phyloP scores from a whole-genome alignment of 2,113 vertebrate species.

The Vidua macroura region DNA sequence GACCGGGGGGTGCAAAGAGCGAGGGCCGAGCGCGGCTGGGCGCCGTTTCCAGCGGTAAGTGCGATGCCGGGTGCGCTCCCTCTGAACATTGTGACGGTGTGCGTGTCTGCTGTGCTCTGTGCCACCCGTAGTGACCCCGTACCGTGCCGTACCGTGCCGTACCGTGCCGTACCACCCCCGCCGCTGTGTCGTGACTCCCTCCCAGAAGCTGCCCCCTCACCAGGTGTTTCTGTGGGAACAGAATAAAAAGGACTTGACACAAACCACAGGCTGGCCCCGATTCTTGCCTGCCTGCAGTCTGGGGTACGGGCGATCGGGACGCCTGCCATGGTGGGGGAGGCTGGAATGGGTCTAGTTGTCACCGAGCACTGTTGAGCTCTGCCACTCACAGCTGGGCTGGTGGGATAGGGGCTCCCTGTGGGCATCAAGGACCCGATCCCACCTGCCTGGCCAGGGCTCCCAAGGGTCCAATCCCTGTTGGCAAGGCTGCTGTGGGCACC shows the following conservation, averaged over 20 bases:
- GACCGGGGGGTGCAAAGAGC: conserved; percentile 61
- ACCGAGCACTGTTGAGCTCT: not conserved
- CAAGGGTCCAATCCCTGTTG: not conserved
- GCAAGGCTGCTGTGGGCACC: not conserved
- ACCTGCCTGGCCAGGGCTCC: not conserved
- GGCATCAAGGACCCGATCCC: no score
- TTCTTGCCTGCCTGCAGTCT: not conserved
- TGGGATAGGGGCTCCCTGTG: not conserved
- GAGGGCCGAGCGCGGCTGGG: conserved; percentile 74
- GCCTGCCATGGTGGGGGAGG: accelerated
- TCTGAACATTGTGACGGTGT: conserved; percentile 94
- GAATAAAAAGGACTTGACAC: conserved; percentile 91
- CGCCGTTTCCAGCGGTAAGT: conserved; percentile 85
- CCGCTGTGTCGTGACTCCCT: conserved; percentile 92
- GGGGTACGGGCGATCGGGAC: accelerated
- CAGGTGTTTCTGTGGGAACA: conserved; percentile 94
- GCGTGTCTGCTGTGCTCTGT: conserved; percentile 95
- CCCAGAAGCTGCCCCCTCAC: conserved; percentile 87
- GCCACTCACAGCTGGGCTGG: not conserved
- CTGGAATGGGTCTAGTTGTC: not conserved
- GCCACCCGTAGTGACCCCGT: conserved; percentile 89
- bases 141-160: conserved; percentile 54
- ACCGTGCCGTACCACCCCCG: conserved; percentile 64
- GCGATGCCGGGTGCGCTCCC: conserved; percentile 88
- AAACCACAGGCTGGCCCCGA: conserved; percentile 49